phyloP scores from a whole-genome alignment of 2,797 vertebrate genomes.

The Distichodus sexfasciatus region DNA sequence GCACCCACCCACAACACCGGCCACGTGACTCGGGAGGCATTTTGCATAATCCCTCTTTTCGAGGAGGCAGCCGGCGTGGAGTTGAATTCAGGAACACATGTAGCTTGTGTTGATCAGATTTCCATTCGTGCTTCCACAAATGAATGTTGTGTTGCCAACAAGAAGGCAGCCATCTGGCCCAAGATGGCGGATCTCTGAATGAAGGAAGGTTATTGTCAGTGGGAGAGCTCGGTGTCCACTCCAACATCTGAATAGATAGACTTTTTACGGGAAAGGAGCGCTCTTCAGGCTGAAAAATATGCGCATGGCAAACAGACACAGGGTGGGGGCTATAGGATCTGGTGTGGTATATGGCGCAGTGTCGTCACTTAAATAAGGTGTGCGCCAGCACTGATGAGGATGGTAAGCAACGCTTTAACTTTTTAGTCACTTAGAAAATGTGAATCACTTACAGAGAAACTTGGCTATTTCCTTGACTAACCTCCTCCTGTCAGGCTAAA shows the following conservation, averaged over 20 bases:
- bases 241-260: constrained; percentile 56
- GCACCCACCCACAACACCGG: neutral
- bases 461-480: no score
- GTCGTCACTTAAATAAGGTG: neutral
- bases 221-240: constrained; percentile 59
- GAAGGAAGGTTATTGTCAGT: constrained; percentile 75
- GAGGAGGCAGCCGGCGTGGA: constrained; percentile 56
- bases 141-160: constrained; percentile 72
- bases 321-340: neutral
- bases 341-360: neutral
- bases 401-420: no score
- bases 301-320: constrained; percentile 31
- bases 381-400: no score
- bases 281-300: constrained; percentile 43
- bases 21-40: constrained; percentile 54
- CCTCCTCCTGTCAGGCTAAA: no score
- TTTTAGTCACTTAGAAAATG: no score
- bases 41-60: constrained; percentile 64
- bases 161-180: constrained; percentile 73
- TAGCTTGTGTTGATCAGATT: constrained; percentile 65
- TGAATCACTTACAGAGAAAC: no score
- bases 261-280: constrained; percentile 54
- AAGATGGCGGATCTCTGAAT: constrained; percentile 73
- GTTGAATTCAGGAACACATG: constrained; percentile 74
- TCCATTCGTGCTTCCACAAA: constrained; percentile 64